Evolutionary conservation across 2,113 vertebrate genomes (phyloP).

Genomic region (Crocuta crocuta): DNA sequence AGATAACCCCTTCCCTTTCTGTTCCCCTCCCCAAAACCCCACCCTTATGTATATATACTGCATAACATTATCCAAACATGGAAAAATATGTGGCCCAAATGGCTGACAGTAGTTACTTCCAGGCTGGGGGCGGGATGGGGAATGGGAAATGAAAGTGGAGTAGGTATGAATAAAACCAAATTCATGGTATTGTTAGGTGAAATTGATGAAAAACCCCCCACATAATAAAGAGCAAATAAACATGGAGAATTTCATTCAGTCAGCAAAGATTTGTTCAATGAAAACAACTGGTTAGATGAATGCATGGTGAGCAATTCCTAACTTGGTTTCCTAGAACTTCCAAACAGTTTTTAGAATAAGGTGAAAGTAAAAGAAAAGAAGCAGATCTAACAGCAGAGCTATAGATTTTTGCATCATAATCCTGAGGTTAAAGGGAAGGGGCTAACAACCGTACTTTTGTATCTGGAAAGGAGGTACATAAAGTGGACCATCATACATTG

Average conservation of each 20-base stretch:
- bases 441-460: background rate
- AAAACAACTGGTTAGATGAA: background rate
- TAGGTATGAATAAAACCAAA: background rate
- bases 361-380: background rate
- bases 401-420: background rate
- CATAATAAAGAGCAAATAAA: background rate
- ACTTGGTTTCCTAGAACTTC: background rate
- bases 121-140: background rate
- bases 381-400: background rate
- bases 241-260: background rate
- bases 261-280: background rate
- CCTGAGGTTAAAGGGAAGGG: background rate
- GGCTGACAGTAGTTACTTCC: background rate
- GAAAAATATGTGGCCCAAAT: background rate
- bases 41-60: background rate
- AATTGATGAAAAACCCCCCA: background rate
- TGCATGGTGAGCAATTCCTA: background rate
- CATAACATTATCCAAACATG: background rate
- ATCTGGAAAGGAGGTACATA: background rate
- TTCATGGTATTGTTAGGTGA: background rate
- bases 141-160: background rate
- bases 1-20: too few species aligned
- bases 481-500: background rate
- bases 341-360: background rate
- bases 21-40: background rate